These are phyloP conservation scores for Nomada goodeniana DNA, from an alignment of 2,888 invertebrate species.

Conservation along the genomic window DNA sequence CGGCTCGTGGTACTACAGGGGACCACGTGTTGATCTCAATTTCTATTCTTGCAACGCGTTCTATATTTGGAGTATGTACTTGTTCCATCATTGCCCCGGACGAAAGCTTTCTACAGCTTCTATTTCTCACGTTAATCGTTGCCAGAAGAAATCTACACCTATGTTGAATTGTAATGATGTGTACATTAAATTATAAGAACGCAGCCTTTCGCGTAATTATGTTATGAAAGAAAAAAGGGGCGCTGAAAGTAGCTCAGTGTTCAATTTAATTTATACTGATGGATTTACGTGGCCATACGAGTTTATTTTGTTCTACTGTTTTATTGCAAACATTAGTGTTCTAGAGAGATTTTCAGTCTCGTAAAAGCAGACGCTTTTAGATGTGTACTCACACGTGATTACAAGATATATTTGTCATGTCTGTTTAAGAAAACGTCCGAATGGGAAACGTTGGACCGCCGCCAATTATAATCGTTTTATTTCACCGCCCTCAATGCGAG, in stretches of 20 bases:
- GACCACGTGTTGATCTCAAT: slow-evolving; percentile 39
- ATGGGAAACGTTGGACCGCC: slow-evolving; percentile 33
- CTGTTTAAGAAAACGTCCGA: slow-evolving; percentile 4
- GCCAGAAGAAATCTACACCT: not conserved
- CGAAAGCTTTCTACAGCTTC: slow-evolving; percentile 15
- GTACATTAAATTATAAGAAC: not conserved
- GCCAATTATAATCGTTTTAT: slow-evolving; percentile 42
- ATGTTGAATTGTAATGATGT: not conserved
- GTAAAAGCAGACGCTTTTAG: not conserved
- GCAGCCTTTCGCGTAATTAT: not conserved
- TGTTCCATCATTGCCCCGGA: slow-evolving; percentile 20
- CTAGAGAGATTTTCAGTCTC: not conserved
- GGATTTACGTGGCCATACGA: not conserved
- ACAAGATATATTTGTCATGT: slow-evolving; percentile 10
- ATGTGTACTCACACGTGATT: slow-evolving; percentile 9
- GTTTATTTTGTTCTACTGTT: not conserved
- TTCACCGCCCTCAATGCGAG: slow-evolving; percentile 26
- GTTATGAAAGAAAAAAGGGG: not conserved
- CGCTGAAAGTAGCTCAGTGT: not conserved
- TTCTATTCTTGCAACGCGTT: slow-evolving; percentile 34
- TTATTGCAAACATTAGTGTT: slow-evolving; percentile 1
- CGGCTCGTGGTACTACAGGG: slow-evolving; percentile 12
- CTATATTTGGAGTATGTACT: slow-evolving; percentile 35
- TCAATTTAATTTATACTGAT: not conserved
- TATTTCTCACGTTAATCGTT: slow-evolving; percentile 6